These are phyloP conservation scores for Ferdinandea cuprea DNA, from an alignment of 2,888 invertebrate species.

Conservation along the genomic window DNA sequence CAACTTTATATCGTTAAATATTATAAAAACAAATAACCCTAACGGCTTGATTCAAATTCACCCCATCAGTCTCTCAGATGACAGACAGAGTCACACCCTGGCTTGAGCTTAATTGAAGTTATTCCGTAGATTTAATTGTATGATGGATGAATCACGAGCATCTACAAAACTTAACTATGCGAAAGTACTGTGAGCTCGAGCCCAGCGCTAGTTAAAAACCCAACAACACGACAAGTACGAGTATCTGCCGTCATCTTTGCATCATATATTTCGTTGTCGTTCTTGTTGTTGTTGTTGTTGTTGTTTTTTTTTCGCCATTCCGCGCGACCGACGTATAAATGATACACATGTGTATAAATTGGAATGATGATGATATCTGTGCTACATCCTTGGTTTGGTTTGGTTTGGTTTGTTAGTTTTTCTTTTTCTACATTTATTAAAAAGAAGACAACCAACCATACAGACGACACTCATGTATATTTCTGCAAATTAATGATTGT, in stretches of 20 bases:
- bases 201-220: conserved; percentile 30
- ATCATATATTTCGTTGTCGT: conserved; percentile 25
- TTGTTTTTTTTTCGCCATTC: background rate
- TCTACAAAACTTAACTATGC: conserved; percentile 23
- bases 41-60: conserved; percentile 43
- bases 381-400: conserved; percentile 59
- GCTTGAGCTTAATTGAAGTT: conserved; percentile 73
- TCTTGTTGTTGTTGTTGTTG: no score
- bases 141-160: conserved; percentile 73
- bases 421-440: conserved; percentile 3
- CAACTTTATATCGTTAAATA: background rate
- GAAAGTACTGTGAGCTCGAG: background rate
- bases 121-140: conserved; percentile 73
- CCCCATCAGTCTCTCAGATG: conserved; percentile 63
- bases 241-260: conserved; percentile 63
- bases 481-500: conserved; percentile 75
- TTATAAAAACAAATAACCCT: conserved; percentile 26
- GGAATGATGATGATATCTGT: conserved; percentile 60
- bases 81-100: conserved; percentile 69
- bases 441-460: background rate
- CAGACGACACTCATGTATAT: conserved; percentile 22
- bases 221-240: background rate
- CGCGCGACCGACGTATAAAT: background rate
- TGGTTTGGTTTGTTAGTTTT: conserved; percentile 23
- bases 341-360: conserved; percentile 46